Evolutionary conservation across 2,113 vertebrate species (phyloP).

Genomic region (Neoarius graeffei): DNA sequence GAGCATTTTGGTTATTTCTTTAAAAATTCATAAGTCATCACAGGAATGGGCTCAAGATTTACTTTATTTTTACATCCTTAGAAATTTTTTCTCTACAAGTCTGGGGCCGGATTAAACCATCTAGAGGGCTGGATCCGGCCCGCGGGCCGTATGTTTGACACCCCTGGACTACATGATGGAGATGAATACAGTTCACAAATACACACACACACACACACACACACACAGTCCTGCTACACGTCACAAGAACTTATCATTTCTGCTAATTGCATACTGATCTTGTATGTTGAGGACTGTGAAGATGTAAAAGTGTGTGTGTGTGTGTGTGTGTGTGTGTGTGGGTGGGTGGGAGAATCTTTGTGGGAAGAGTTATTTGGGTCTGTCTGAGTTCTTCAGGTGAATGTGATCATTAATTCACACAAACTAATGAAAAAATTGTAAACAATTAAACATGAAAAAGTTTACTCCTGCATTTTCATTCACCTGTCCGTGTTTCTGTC

Average conservation of each 20-base stretch:
- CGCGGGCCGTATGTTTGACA: no score
- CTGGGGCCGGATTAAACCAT: no score
- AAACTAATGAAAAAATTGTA: neutral
- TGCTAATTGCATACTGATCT: conserved; percentile 3
- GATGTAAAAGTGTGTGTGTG: neutral
- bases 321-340: neutral
- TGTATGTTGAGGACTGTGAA: neutral
- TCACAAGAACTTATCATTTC: neutral
- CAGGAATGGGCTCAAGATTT: no score
- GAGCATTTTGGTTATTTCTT: no score
- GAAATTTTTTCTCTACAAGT: no score
- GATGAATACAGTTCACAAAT: conserved; percentile 2
- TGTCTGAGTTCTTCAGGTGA: neutral
- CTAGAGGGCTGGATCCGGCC: no score
- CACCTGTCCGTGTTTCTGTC: neutral
- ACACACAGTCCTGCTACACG: neutral
- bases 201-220: conserved; percentile 5
- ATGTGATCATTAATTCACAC: neutral
- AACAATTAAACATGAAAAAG: neutral
- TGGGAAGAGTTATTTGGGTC: neutral
- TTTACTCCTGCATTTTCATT: neutral
- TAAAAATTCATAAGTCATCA: no score
- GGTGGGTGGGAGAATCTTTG: neutral
- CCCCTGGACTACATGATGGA: conserved; percentile 6
- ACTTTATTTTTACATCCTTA: no score